Evolutionary conservation across 1,140 invertebrate genomes (phyloP), one percentile per base, ranked within the genome.

Genomic region (Spodoptera frugiperda): DNA sequence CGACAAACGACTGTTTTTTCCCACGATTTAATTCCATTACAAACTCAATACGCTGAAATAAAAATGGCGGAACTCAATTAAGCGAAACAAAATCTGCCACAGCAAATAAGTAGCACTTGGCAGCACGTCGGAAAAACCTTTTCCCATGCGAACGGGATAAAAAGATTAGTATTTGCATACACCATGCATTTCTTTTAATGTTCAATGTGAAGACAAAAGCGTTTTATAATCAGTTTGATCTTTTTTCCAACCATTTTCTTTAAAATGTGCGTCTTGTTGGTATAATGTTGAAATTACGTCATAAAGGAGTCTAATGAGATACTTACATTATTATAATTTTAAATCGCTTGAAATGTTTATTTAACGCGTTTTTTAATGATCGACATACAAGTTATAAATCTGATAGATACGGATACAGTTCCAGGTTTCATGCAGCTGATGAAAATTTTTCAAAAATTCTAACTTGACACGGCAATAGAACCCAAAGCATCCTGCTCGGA

Each of bases 71-170:
- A 19, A 46, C 44, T 48, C 15, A 65, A 65, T 65, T 65, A 65
- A 65, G 9, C n/a, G n/a, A 2, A 65, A 61, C 10, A 65, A 65
- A 65, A 65, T 65, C 61, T 21, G 39, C 39, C 39, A 65, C 44
- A 48, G 39, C 33, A 63, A 19, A 63, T 25, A 6, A 46, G 2
- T 11, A 17, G 61, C 25, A 46, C 17, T 65, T 65, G 33, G 48
- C 48, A 17, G 39, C 25, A 46, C 44, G 48, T 65, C 15, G 48
- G 21, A 61, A 44, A 61, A 61, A 44, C n/a, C 57, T 39, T 61
- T 61, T 15, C 1, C 5, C 9, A 61, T 2, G 19, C 17, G 53
- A 57, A 30, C 17, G 9, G 54, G 21, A 57, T 57, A 49, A 67
- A 25, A 46, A 2, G 44, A 49, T 65, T 17, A 11, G 17, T 67